Conservation (phyloP, 2,797 vertebrate species). For the Lycodopsis pacificus region DNA sequence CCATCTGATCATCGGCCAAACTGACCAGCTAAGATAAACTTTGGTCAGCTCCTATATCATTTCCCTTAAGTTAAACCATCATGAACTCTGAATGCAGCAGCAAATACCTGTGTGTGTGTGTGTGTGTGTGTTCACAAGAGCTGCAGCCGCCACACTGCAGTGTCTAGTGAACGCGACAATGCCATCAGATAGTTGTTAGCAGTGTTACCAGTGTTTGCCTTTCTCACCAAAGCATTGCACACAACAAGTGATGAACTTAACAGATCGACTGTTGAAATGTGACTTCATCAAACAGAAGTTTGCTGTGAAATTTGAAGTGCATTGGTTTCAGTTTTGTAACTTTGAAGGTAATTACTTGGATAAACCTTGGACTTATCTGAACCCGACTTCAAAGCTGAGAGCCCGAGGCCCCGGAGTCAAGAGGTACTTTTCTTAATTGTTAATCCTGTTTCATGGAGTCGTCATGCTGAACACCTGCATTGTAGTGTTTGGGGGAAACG, state of each 20-base stretch:
- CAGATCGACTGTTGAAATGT: background rate
- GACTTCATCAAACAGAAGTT: background rate
- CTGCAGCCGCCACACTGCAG: background rate
- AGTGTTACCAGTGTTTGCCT: background rate
- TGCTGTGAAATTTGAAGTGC: background rate
- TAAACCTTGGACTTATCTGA: conserved; percentile 40
- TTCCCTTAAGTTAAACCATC: background rate
- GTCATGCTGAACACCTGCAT: conserved; percentile 27
- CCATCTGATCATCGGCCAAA: no score
- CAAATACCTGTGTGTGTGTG: background rate
- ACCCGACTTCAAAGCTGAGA: conserved; percentile 48
- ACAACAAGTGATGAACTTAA: background rate
- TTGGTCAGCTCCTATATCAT: no score
- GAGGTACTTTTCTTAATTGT: conserved; percentile 39
- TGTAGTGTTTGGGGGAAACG: conserved; percentile 14
- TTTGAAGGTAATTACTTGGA: conserved; percentile 19
- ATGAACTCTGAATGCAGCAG: background rate
- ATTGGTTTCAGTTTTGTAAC: background rate
- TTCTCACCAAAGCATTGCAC: background rate
- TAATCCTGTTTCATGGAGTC: conserved; percentile 35
- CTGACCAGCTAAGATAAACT: no score
- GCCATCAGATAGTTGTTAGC: background rate
- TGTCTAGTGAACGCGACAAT: no score
- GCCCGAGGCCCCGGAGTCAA: conserved; percentile 27
- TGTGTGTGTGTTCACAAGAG: background rate